These are phyloP conservation scores for Amblyteles armatorius DNA, from an alignment of 2,888 invertebrate species.

Conservation along the genomic window DNA sequence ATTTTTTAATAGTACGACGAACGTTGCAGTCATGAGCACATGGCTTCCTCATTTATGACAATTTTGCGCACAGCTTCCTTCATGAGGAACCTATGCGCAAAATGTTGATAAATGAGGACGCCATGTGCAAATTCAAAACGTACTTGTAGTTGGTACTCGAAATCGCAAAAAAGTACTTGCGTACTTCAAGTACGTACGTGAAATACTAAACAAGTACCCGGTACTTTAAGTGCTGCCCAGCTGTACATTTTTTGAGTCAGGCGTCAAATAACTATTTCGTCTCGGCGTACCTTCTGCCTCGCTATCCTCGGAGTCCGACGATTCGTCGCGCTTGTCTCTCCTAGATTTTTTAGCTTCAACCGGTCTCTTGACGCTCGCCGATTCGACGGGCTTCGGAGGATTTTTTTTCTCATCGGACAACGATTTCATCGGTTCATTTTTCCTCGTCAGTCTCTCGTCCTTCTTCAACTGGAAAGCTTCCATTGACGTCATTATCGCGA, in stretches of 20 bases:
- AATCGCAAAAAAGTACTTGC: too few species aligned
- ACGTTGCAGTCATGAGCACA: neutral
- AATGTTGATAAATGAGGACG: too few species aligned
- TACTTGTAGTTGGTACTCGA: too few species aligned
- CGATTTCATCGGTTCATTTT: slow-evolving; percentile 71
- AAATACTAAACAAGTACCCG: too few species aligned
- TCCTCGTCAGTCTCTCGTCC: slow-evolving; percentile 77
- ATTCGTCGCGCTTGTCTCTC: slow-evolving; percentile 80
- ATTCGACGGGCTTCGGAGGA: slow-evolving; percentile 76
- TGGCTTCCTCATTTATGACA: neutral
- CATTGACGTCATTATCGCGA: slow-evolving; percentile 74
- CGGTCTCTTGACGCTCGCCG: slow-evolving; percentile 75
- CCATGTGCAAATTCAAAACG: too few species aligned
- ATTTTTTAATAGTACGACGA: too few species aligned
- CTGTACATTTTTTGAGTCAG: neutral
- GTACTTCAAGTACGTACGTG: too few species aligned
- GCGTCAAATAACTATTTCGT: neutral
- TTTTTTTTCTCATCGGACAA: slow-evolving; percentile 79
- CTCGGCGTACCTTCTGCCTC: slow-evolving; percentile 75
- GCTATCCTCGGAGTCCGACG: slow-evolving; percentile 82
- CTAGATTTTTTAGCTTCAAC: slow-evolving; percentile 78
- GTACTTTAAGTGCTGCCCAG: too few species aligned
- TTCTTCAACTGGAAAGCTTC: slow-evolving; percentile 82
- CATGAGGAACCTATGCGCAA: too few species aligned
- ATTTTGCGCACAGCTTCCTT: too few species aligned